These are phyloP conservation scores for Nemotelus nigrinus DNA, from an alignment of 2,888 invertebrate genomes.

Conservation along the genomic window DNA sequence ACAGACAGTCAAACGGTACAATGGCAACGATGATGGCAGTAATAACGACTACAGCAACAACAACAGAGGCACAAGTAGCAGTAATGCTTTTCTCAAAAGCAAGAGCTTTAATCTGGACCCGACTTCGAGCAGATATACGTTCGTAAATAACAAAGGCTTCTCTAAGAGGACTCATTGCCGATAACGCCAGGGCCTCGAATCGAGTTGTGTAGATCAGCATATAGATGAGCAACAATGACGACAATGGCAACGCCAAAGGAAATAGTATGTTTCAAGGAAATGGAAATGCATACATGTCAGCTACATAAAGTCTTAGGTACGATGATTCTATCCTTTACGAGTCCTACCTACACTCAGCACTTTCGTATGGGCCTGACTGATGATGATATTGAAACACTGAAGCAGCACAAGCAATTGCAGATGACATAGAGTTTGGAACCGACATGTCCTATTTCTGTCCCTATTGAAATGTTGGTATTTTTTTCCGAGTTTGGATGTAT, in stretches of 20 bases:
- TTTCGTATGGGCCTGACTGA: conserved; percentile 10
- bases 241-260: conserved; percentile 10
- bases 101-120: too few species aligned
- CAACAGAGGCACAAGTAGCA: neutral
- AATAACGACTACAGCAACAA: too few species aligned
- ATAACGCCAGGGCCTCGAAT: neutral
- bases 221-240: conserved; percentile 11
- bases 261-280: conserved; percentile 28
- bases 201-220: neutral
- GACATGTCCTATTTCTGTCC: too few species aligned
- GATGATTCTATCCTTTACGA: neutral
- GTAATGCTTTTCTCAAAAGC: conserved; percentile 2
- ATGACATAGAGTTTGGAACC: too few species aligned
- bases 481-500: neutral
- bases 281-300: conserved; percentile 40
- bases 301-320: conserved; percentile 38
- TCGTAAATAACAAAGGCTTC: conserved; percentile 33
- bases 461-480: neutral
- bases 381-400: neutral
- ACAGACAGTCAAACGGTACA: conserved; percentile 3
- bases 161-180: conserved; percentile 14
- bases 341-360: conserved; percentile 13
- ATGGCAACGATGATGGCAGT: neutral
- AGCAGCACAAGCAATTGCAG: neutral
- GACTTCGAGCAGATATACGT: neutral